Conservation (phyloP, 2,797 vertebrate genomes). For the Lates japonicus region DNA sequence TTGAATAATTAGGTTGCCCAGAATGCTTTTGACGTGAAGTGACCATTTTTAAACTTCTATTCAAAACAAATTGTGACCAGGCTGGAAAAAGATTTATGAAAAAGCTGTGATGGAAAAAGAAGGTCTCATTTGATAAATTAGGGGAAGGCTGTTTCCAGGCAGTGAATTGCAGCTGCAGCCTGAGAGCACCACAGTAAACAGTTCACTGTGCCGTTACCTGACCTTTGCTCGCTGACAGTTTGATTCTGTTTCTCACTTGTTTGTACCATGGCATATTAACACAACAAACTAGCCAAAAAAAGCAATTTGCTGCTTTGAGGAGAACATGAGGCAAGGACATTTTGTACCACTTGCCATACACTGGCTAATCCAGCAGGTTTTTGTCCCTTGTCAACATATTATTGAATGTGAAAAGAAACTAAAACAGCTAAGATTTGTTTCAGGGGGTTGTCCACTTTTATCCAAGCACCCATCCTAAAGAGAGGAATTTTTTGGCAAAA, state of each 20-base stretch:
- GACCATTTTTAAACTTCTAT: neutral
- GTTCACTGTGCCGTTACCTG: conserved; percentile 20
- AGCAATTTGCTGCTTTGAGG: neutral
- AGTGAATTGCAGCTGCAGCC: neutral
- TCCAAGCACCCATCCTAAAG: neutral
- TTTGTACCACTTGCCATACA: neutral
- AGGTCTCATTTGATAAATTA: neutral
- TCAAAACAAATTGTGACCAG: neutral
- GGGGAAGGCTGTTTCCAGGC: conserved; percentile 8
- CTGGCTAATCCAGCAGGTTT: neutral
- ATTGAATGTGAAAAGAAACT: neutral
- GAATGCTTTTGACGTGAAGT: neutral
- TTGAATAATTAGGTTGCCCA: neutral
- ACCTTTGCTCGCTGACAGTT: conserved; percentile 52
- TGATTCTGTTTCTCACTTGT: conserved; percentile 16
- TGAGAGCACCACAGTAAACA: conserved; percentile 14
- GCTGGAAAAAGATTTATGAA: conserved; percentile 1
- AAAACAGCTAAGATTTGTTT: neutral
- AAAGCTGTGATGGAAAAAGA: conserved; percentile 6
- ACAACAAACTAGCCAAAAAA: neutral
- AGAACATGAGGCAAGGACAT: neutral
- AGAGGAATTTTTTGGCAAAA: neutral
- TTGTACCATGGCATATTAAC: neutral
- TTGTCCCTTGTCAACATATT: neutral
- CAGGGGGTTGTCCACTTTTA: neutral